phyloP scores from a whole-genome alignment of 2,888 invertebrate genomes.

The Morinoia aosen region DNA sequence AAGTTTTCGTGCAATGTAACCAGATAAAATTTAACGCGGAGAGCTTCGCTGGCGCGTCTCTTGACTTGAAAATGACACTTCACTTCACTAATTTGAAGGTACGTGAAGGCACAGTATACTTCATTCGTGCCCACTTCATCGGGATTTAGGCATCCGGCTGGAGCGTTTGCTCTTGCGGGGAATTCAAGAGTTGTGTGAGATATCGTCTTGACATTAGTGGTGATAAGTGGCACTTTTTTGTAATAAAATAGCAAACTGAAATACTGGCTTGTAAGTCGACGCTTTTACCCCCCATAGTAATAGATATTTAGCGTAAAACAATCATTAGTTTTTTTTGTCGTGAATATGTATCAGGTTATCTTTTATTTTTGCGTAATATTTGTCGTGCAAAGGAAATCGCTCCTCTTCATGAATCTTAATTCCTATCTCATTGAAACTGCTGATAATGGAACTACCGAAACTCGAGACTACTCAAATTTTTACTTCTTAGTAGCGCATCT shows the following conservation, averaged over 20 bases:
- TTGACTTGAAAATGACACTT: background rate
- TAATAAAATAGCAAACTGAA: slow-evolving; percentile 51
- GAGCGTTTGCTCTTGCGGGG: background rate
- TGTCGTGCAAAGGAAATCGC: background rate
- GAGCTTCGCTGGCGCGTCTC: slow-evolving; percentile 19
- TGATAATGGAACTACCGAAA: background rate
- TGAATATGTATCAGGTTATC: background rate
- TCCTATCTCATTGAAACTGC: background rate
- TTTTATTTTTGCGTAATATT: background rate
- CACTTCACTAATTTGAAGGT: background rate
- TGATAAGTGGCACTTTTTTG: slow-evolving; percentile 53
- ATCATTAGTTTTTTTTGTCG: background rate
- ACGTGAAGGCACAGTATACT: background rate
- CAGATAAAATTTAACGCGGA: slow-evolving; percentile 28
- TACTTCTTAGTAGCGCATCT: background rate
- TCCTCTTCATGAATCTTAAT: background rate
- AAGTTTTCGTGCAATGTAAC: slow-evolving; percentile 52
- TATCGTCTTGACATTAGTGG: slow-evolving; percentile 53
- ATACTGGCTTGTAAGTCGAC: background rate
- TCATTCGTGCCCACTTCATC: slow-evolving; percentile 28
- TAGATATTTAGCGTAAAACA: too few relatives aligned
- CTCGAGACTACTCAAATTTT: background rate
- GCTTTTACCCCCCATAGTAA: background rate
- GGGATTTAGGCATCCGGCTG: background rate
- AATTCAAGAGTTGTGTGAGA: slow-evolving; percentile 28